These are phyloP conservation scores for Emydocephalus ijimae DNA, from an alignment of 2,113 vertebrate genomes.

Conservation along the genomic window DNA sequence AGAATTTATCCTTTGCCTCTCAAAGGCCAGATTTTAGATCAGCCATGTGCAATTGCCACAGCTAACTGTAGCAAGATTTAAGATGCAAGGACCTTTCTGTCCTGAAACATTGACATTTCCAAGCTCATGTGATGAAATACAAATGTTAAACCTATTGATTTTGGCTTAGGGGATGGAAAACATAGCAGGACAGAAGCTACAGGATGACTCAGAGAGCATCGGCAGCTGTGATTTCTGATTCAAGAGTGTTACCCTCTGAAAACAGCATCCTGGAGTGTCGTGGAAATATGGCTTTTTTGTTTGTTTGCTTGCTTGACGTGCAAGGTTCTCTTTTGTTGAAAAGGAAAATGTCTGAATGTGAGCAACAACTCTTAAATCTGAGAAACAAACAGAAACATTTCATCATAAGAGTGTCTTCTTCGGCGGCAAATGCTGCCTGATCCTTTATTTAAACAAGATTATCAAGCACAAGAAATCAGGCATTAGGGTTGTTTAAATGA, in stretches of 20 bases:
- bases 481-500: background rate
- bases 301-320: background rate
- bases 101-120: constrained; percentile 27
- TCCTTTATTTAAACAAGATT: constrained; percentile 48
- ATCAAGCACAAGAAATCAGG: background rate
- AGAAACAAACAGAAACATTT: constrained; percentile 30
- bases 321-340: background rate
- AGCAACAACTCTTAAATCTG: background rate
- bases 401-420: constrained; percentile 43
- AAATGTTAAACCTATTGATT: constrained; percentile 45
- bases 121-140: constrained; percentile 21
- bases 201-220: constrained; percentile 25
- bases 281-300: background rate
- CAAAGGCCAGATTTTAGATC: background rate
- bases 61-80: background rate
- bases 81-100: background rate
- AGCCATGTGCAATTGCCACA: background rate
- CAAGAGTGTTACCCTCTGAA: background rate
- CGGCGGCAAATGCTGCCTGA: constrained; percentile 27
- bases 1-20: background rate
- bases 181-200: constrained; percentile 32
- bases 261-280: background rate
- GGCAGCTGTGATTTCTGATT: constrained; percentile 1
- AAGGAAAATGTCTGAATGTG: background rate
- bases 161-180: constrained; percentile 21